These are phyloP conservation scores for Slavum lentiscoides DNA, from an alignment of 2,888 invertebrate species.

Conservation along the genomic window DNA sequence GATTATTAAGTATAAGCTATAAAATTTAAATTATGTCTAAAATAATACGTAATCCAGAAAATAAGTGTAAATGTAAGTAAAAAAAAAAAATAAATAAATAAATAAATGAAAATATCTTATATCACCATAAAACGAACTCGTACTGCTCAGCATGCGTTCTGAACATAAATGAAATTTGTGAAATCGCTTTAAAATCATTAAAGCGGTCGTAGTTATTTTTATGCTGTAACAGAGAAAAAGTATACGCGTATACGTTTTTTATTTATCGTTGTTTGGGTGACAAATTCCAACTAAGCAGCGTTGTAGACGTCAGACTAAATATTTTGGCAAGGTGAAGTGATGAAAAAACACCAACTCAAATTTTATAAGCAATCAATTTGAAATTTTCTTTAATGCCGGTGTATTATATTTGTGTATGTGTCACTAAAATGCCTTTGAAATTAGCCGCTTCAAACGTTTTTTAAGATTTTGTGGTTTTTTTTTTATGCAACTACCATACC, in stretches of 20 bases:
- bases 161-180: neutral
- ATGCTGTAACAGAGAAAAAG: neutral
- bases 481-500: neutral
- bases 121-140: conserved; percentile 34
- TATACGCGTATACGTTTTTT: neutral
- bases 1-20: conserved; percentile 26
- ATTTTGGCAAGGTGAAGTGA: conserved; percentile 31
- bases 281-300: conserved; percentile 30
- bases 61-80: neutral
- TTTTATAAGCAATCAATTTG: conserved; percentile 30
- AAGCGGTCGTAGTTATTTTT: conserved; percentile 4
- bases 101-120: too few species aligned
- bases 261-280: conserved; percentile 42
- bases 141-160: conserved; percentile 6
- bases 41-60: conserved; percentile 22
- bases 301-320: conserved; percentile 17
- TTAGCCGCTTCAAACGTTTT: conserved; percentile 20
- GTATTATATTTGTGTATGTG: neutral
- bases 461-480: conserved; percentile 22
- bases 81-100: neutral
- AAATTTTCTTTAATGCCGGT: conserved; percentile 29
- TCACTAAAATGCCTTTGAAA: conserved; percentile 47
- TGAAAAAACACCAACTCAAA: conserved; percentile 21
- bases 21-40: conserved; percentile 38
- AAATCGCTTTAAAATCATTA: conserved; percentile 30